Evolutionary conservation across 2,113 vertebrate genomes (phyloP).

Genomic region (Rhinoderma darwinii): DNA sequence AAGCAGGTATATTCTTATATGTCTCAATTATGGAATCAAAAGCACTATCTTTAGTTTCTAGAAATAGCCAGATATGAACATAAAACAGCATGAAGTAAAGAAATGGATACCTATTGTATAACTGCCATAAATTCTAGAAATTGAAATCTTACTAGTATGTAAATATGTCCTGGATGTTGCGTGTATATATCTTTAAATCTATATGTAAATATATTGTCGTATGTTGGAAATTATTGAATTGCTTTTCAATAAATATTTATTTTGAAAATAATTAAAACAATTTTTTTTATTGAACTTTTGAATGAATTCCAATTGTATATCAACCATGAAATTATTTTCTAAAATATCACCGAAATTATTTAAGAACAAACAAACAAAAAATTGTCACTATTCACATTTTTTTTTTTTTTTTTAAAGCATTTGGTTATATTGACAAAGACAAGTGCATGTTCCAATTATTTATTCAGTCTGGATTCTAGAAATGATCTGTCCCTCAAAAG

Average conservation of each 20-base stretch:
- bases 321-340: constrained; percentile 7
- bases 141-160: not conserved
- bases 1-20: not conserved
- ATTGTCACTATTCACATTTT: not conserved
- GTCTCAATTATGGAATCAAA: not conserved
- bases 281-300: not conserved
- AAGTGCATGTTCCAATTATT: constrained; percentile 47
- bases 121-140: not conserved
- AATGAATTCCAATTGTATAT: constrained; percentile 5
- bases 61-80: too few species aligned
- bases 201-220: constrained; percentile 46
- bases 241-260: constrained; percentile 57
- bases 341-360: not conserved
- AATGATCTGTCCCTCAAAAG: constrained; percentile 31
- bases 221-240: constrained; percentile 32
- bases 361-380: not conserved
- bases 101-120: not conserved
- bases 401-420: not conserved
- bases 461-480: not conserved
- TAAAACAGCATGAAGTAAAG: not conserved
- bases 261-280: not conserved
- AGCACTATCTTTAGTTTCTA: not conserved
- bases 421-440: constrained; percentile 38
- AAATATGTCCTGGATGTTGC: not conserved
- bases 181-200: constrained; percentile 26